Conservation (phyloP, 2,797 vertebrate species). For the Onychomys arenicola region DNA sequence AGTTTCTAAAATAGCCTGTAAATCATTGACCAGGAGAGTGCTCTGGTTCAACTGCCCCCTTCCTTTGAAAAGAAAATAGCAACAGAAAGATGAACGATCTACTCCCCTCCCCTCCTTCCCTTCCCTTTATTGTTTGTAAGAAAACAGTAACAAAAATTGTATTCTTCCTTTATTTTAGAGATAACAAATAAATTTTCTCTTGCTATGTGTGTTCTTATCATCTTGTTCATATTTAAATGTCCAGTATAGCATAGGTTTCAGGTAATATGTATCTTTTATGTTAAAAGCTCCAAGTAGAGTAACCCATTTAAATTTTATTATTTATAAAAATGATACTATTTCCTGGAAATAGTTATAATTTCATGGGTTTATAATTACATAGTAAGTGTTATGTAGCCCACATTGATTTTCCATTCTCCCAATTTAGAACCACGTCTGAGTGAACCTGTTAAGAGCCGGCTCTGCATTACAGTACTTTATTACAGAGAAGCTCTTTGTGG, state of each 20-base stretch:
- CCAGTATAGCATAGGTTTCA: conserved; percentile 33
- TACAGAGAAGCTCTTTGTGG: conserved; percentile 62
- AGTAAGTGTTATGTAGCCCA: conserved; percentile 21
- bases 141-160: not conserved
- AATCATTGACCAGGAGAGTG: not conserved
- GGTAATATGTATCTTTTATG: not conserved
- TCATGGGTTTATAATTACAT: conserved; percentile 64
- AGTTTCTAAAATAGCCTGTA: not conserved
- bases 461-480: conserved; percentile 61
- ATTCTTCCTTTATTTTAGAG: conserved; percentile 21
- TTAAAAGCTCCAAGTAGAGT: not conserved
- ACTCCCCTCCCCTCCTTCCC: fast-evolving
- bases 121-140: not conserved
- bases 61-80: not conserved
- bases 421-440: conserved; percentile 69
- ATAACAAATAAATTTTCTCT: not conserved
- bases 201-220: not conserved
- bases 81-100: not conserved
- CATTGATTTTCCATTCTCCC: conserved; percentile 71
- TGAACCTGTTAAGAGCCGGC: not conserved
- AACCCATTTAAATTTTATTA: conserved; percentile 55
- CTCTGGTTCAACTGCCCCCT: not conserved
- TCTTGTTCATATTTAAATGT: conserved; percentile 4
- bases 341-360: conserved; percentile 59
- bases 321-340: conserved; percentile 65